Base-by-base conservation (phyloP, 2,113 vertebrate genomes). In the Ifrita kowaldi region DNA sequence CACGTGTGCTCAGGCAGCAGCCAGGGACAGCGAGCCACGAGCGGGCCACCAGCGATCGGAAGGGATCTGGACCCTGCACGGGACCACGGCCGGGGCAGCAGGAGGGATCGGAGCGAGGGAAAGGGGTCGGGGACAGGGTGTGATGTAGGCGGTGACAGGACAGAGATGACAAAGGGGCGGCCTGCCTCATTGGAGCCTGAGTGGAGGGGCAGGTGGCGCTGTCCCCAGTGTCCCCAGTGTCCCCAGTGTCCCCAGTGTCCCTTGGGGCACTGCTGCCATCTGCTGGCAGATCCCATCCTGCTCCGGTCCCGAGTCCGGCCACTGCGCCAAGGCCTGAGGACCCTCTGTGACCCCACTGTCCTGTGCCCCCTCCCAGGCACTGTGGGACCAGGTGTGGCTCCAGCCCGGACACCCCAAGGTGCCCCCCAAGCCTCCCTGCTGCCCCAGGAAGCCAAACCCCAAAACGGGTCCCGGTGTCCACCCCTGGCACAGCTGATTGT, bases 251-350 rank as follows among this genome's bases (percentile, higher is more conserved):
- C 68, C 63, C 67, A 4, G 20, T 63, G 89, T 95, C 94, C 64
- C 93, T 30, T 28, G 81, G 87, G 88, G 16, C 62, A 15, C 75
- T 95, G 94, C 94, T 97, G 96, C 95, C 94, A 95, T 89, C 96
- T 96, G 87, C 84, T 95, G 96, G 95, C 74, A 33, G 32, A 93
- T 26, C 62, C 41, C 68, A 75, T 84, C 89, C 89, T 84, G 87
- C 69, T 78, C 44, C 2, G 33, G 47, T 78, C 89, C 87, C 63
- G 65, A 57, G 57, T 33, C 55, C 0, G 1, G 50, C 5, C 23
- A 1, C 53, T 24, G 39, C 0, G 0, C 24, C 53, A 6, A 11
- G 41, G 21, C 50, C 23, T 33, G 52, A 35, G 65, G 37, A 46
- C 32, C 12, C 18, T 13, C 17, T n/a, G 80, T 28, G 16, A n/a